Percentiles rank a stretch among this genome's conserved stretches.
Conservation (phyloP, 2,888 invertebrate species). For the Amblyjoppa fuscipennis region DNA sequence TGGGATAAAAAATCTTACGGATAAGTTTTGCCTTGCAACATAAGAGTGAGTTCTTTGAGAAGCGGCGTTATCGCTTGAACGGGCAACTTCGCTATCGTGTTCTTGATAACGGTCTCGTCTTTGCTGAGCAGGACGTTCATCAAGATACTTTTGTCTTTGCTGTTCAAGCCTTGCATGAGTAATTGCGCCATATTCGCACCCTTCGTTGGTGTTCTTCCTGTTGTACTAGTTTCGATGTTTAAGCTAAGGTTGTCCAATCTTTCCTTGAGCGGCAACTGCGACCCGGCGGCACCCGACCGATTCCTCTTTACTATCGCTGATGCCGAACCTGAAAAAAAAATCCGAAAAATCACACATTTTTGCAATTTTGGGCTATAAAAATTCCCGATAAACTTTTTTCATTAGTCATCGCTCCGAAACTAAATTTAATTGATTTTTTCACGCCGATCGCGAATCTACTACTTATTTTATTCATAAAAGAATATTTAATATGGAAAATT, state of each 20-base stretch:
- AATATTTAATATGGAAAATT: too few relatives aligned
- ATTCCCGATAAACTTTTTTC: background rate
- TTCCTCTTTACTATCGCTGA: slow-evolving; percentile 80
- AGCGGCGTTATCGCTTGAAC: slow-evolving; percentile 91
- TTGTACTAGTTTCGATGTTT: slow-evolving; percentile 85
- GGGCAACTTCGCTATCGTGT: slow-evolving; percentile 92
- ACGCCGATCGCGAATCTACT: too few relatives aligned
- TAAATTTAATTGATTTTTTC: too few relatives aligned
- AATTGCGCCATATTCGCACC: slow-evolving; percentile 92
- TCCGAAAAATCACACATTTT: too few relatives aligned
- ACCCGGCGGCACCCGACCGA: slow-evolving; percentile 78
- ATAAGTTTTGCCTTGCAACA: slow-evolving; percentile 90
- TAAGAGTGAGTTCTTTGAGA: slow-evolving; percentile 90
- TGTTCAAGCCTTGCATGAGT: slow-evolving; percentile 94
- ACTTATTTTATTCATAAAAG: too few relatives aligned
- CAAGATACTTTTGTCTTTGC: slow-evolving; percentile 92
- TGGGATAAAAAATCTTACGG: slow-evolving; percentile 86
- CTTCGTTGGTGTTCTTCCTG: slow-evolving; percentile 85
- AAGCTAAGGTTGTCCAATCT: slow-evolving; percentile 93
- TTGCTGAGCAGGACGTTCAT: slow-evolving; percentile 90
- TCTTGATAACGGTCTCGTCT: slow-evolving; percentile 89
- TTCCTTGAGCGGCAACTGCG: slow-evolving; percentile 93
- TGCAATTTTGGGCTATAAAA: background rate
- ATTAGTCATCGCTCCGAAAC: too few relatives aligned
- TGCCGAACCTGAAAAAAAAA: slow-evolving; percentile 65